A percentile compares a stretch with the other conserved stretches of the same genome.
These are phyloP conservation scores for Lasioglossum baleicum DNA, from an alignment of 1,140 invertebrate genomes.

Conservation along the genomic window DNA sequence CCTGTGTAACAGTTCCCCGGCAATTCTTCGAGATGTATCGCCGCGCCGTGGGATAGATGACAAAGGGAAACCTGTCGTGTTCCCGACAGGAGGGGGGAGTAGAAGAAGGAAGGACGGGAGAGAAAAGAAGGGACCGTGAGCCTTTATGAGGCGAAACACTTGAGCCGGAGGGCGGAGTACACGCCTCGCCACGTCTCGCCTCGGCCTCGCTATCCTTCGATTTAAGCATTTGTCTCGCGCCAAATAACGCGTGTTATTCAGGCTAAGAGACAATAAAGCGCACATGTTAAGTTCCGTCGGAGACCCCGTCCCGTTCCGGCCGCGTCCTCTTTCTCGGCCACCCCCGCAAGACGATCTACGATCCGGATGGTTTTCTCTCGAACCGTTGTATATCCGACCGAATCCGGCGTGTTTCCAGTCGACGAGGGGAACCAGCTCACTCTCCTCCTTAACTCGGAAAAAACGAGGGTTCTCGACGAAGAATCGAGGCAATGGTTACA, in stretches of 20 bases:
- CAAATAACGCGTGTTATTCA: conserved; percentile 71
- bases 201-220: conserved; percentile 38
- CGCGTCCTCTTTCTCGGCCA: conserved; percentile 8
- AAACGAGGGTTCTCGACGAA: neutral
- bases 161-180: conserved; percentile 43
- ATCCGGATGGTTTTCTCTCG: conserved; percentile 35
- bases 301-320: neutral
- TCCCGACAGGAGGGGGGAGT: conserved; percentile 20
- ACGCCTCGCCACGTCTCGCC: conserved; percentile 1
- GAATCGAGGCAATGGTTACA: conserved; percentile 21
- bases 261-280: conserved; percentile 66
- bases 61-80: conserved; percentile 37
- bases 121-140: neutral
- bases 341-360: neutral
- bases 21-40: conserved; percentile 38
- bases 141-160: conserved; percentile 56
- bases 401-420: conserved; percentile 47
- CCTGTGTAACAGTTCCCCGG: conserved; percentile 19
- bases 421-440: conserved; percentile 23
- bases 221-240: conserved; percentile 65
- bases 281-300: conserved; percentile 62
- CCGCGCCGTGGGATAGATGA: conserved; percentile 42
- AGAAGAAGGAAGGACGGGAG: neutral
- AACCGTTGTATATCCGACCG: conserved; percentile 39
- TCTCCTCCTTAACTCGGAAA: neutral